Percentiles rank a stretch among this genome's conserved stretches.
phyloP scores from a whole-genome alignment of 2,888 invertebrate genomes.

The Carterocephalus palaemon region DNA sequence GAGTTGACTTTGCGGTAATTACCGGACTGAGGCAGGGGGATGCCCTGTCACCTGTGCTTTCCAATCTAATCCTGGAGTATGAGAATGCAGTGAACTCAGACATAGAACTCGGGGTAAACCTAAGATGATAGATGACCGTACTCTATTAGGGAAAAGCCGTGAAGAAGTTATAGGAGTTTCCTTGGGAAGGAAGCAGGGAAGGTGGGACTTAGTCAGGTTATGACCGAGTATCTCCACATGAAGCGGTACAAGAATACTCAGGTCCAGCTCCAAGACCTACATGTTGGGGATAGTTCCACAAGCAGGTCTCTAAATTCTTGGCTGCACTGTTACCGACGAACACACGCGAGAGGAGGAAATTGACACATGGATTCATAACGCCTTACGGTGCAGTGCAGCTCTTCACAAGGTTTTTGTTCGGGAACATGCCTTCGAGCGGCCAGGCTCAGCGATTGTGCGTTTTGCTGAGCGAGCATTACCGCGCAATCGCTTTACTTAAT shows the following conservation, averaged over 20 bases:
- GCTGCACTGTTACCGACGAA: conserved; percentile 3
- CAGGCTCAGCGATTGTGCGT: too few relatives aligned
- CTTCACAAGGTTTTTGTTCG: background rate
- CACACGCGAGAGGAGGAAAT: conserved; percentile 6
- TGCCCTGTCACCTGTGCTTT: conserved; percentile 26
- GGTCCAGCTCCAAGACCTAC: background rate
- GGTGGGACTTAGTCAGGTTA: background rate
- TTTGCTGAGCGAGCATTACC: too few relatives aligned
- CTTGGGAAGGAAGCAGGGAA: background rate
- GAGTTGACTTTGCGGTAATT: conserved; percentile 17
- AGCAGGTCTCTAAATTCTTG: background rate
- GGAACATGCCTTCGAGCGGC: too few relatives aligned
- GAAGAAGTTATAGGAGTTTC: background rate
- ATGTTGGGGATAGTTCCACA: background rate
- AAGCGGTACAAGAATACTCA: conserved; percentile 1
- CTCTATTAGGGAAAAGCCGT: conserved; percentile 1
- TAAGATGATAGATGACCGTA: conserved; percentile 1
- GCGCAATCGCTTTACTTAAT: too few relatives aligned
- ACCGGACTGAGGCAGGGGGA: conserved; percentile 22
- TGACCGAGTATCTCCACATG: background rate
- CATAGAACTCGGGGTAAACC: background rate
- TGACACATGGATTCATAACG: background rate
- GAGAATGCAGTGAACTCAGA: conserved; percentile 1
- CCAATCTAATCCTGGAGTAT: background rate
- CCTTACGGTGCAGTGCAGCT: background rate